These are phyloP conservation scores for Bugulina stolonifera DNA, from an alignment of 2,888 invertebrate species.

Conservation along the genomic window DNA sequence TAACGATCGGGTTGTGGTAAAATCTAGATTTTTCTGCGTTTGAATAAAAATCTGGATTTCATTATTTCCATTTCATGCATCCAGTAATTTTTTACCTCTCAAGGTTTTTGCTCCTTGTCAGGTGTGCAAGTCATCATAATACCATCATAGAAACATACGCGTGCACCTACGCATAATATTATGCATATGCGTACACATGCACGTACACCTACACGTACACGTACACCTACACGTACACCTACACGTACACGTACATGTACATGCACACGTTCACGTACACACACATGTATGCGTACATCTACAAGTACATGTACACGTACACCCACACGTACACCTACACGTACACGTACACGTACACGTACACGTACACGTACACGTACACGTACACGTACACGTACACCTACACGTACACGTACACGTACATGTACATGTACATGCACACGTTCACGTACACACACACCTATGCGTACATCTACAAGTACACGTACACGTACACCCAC, in stretches of 20 bases:
- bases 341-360: background rate
- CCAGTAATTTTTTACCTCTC: no score
- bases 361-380: constrained; percentile 1
- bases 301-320: background rate
- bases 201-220: no score
- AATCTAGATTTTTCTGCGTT: no score
- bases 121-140: no score
- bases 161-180: no score
- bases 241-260: background rate
- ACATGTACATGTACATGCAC: background rate
- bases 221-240: background rate
- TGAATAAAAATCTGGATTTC: no score
- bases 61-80: no score
- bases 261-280: background rate
- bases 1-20: no score
- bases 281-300: background rate
- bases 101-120: no score
- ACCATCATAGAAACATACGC: no score
- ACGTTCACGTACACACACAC: background rate
- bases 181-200: no score
- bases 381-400: background rate
- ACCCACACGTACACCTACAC: background rate
- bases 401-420: background rate
- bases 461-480: background rate
- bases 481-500: background rate